These are phyloP conservation scores for Grapholita molesta DNA, from an alignment of 1,140 invertebrate genomes.

Conservation along the genomic window DNA sequence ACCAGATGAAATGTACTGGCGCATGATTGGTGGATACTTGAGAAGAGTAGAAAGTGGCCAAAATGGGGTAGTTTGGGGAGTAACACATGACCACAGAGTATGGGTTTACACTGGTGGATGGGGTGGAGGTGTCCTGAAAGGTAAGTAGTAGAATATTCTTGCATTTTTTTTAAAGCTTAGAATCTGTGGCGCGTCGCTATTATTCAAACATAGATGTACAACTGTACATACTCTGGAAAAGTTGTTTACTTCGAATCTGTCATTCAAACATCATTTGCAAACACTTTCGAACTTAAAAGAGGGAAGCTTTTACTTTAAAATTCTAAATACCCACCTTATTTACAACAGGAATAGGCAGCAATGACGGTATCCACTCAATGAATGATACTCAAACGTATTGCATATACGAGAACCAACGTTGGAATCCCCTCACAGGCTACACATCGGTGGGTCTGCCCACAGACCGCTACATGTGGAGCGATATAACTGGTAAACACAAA, in stretches of 20 bases:
- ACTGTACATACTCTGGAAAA: no score
- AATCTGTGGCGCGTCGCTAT: no score
- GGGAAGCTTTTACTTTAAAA: no score
- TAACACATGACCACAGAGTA: conserved; percentile 89
- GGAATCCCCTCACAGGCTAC: conserved; percentile 94
- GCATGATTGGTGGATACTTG: conserved; percentile 91
- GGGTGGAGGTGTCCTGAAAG: conserved; percentile 88
- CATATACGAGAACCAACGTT: conserved; percentile 96
- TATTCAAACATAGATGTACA: no score
- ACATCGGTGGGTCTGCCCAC: conserved; percentile 91
- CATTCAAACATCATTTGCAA: no score
- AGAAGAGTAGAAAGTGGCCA: conserved; percentile 86
- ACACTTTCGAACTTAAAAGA: no score
- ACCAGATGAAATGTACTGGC: conserved; percentile 87
- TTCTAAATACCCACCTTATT: no score
- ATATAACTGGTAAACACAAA: conserved; percentile 88
- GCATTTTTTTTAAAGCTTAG: no score
- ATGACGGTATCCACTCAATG: conserved; percentile 86
- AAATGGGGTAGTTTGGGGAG: conserved; percentile 91
- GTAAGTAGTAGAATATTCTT: conserved; percentile 50
- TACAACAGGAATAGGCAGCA: conserved; percentile 83
- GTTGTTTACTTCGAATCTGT: no score
- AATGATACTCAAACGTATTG: conserved; percentile 90
- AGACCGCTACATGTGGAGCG: conserved; percentile 94
- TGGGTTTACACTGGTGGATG: conserved; percentile 93